These are phyloP conservation scores for Sebastes trivittatus DNA, from an alignment of 2,797 vertebrate species.

Conservation along the genomic window DNA sequence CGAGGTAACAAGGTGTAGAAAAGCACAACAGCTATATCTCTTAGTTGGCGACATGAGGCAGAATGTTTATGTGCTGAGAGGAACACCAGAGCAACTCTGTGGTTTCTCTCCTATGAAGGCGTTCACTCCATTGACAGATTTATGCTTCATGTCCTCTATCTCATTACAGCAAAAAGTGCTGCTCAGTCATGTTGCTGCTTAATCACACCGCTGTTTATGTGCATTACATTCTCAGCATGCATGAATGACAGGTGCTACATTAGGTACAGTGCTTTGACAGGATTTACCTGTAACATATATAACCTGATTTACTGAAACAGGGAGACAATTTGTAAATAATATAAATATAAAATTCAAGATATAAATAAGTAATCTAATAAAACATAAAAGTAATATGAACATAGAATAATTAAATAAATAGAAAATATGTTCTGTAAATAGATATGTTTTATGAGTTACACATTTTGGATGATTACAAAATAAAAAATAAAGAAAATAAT, in stretches of 20 bases:
- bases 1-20: conserved; percentile 68
- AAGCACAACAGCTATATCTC: conserved; percentile 71
- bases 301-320: no score
- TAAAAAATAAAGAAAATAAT: no score
- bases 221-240: neutral
- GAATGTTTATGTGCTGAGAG: conserved; percentile 47
- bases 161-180: conserved; percentile 16
- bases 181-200: conserved; percentile 9
- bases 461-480: neutral
- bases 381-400: neutral
- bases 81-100: conserved; percentile 12
- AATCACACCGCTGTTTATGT: conserved; percentile 15
- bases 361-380: neutral
- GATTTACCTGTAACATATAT: no score
- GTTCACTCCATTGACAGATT: conserved; percentile 24
- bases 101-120: conserved; percentile 16
- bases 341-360: neutral
- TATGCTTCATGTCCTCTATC: conserved; percentile 2
- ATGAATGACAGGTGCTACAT: neutral
- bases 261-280: neutral
- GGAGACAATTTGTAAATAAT: neutral
- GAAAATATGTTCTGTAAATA: neutral
- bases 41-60: conserved; percentile 33
- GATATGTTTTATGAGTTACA: neutral
- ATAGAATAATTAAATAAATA: neutral